phyloP scores from a whole-genome alignment of 1,140 invertebrate species.

The Atopsyche davidsoni region DNA sequence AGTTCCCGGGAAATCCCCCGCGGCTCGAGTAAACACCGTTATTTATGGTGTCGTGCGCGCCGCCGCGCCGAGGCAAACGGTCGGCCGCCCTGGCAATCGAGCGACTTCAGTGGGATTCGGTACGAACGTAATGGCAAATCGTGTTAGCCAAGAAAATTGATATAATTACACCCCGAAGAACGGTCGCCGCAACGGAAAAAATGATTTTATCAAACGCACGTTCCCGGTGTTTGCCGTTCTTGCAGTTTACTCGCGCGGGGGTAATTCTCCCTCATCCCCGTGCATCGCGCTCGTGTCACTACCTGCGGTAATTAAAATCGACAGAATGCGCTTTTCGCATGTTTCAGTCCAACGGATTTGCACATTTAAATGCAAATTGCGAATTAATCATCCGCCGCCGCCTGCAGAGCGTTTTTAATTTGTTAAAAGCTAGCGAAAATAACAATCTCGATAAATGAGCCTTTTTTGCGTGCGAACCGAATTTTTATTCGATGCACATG shows the following conservation, averaged over 20 bases:
- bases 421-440: conserved; percentile 41
- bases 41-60: conserved; percentile 20
- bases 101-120: too few species aligned
- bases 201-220: too few species aligned
- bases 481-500: conserved; percentile 1
- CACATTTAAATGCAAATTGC: conserved; percentile 25
- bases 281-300: background rate
- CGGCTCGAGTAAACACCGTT: conserved; percentile 21
- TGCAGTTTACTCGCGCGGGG: too few species aligned
- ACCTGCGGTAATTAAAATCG: background rate
- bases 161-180: too few species aligned
- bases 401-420: conserved; percentile 37
- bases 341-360: conserved; percentile 24
- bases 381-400: conserved; percentile 26
- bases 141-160: too few species aligned
- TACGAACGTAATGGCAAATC: too few species aligned
- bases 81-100: too few species aligned
- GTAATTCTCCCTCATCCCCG: too few species aligned
- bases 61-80: conserved; percentile 9
- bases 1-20: conserved; percentile 11
- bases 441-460: conserved; percentile 30
- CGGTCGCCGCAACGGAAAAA: too few species aligned
- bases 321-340: conserved; percentile 1
- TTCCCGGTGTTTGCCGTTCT: too few species aligned
- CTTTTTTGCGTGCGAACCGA: background rate